These are phyloP conservation scores for Eilema depressum DNA, from an alignment of 2,888 invertebrate species.

Conservation along the genomic window DNA sequence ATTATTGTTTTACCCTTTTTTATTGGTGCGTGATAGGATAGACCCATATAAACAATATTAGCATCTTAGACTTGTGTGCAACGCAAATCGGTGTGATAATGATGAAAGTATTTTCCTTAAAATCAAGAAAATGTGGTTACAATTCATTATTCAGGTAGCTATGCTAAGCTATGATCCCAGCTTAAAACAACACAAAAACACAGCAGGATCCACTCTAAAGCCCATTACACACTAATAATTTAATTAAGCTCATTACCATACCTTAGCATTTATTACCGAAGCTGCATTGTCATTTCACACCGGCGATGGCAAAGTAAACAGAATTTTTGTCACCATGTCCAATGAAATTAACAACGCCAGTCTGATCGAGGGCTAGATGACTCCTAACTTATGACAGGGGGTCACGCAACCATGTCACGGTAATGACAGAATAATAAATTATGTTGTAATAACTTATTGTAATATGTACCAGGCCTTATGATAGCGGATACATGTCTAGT, in stretches of 20 bases:
- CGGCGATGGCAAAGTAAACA: conserved; percentile 73
- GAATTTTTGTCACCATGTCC: conserved; percentile 86
- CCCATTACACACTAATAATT: conserved; percentile 66
- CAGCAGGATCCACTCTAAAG: conserved; percentile 75
- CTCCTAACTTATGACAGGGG: conserved; percentile 78
- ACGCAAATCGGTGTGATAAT: too few species aligned
- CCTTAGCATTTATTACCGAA: conserved; percentile 61
- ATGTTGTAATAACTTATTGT: conserved; percentile 85
- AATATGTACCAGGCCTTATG: conserved; percentile 77
- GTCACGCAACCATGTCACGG: conserved; percentile 81
- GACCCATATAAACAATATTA: too few species aligned
- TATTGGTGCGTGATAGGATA: too few species aligned
- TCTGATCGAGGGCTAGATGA: conserved; percentile 64
- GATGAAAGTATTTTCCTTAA: neutral
- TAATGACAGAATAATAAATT: conserved; percentile 87
- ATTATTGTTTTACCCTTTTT: too few species aligned
- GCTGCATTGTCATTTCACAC: conserved; percentile 72
- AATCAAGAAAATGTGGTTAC: neutral
- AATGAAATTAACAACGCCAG: conserved; percentile 80
- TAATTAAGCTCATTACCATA: conserved; percentile 78
- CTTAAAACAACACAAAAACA: conserved; percentile 47
- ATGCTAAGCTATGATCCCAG: neutral
- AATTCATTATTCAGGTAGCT: neutral
- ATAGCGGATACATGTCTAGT: conserved; percentile 61
- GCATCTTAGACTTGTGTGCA: too few species aligned